phyloP scores from a whole-genome alignment of 2,113 vertebrate genomes.

The Sardina pilchardus region DNA sequence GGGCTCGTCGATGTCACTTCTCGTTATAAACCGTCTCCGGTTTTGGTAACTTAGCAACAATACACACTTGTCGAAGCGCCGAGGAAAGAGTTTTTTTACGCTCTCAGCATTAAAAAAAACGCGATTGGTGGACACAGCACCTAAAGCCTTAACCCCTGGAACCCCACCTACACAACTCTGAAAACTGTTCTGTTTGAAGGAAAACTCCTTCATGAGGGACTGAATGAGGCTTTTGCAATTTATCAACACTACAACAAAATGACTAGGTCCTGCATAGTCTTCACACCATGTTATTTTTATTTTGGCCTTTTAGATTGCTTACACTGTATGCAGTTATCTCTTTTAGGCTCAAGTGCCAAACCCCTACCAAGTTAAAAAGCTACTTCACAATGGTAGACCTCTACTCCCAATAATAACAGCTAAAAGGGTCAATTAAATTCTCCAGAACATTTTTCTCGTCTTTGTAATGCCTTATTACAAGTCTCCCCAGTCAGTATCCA shows the following conservation, averaged over 20 bases:
- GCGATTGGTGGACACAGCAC: too few relatives aligned
- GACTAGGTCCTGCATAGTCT: neutral
- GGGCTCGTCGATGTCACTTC: too few relatives aligned
- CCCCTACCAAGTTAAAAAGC: constrained; percentile 21
- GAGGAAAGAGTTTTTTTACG: too few relatives aligned
- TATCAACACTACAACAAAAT: neutral
- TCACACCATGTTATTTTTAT: neutral
- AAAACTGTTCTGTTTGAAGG: too few relatives aligned
- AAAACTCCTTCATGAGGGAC: too few relatives aligned
- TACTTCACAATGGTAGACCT: constrained; percentile 32
- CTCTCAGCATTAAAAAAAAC: too few relatives aligned
- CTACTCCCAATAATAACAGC: constrained; percentile 35
- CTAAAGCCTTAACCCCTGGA: too few relatives aligned
- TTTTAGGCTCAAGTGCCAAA: constrained; percentile 36
- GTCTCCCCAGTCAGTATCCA: constrained; percentile 27
- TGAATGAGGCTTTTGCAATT: too few relatives aligned
- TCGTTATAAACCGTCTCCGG: too few relatives aligned
- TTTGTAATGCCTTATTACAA: constrained; percentile 42
- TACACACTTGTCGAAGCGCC: too few relatives aligned
- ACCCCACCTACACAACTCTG: too few relatives aligned
- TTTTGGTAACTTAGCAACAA: too few relatives aligned
- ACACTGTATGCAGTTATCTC: neutral
- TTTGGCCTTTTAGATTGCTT: neutral
- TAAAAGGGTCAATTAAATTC: constrained; percentile 45
- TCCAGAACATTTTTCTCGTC: constrained; percentile 41